A percentile compares a stretch with the other conserved stretches of the same genome.
Evolutionary conservation across 1,140 invertebrate genomes (phyloP).

Genomic region (Solenopsis fugax): DNA sequence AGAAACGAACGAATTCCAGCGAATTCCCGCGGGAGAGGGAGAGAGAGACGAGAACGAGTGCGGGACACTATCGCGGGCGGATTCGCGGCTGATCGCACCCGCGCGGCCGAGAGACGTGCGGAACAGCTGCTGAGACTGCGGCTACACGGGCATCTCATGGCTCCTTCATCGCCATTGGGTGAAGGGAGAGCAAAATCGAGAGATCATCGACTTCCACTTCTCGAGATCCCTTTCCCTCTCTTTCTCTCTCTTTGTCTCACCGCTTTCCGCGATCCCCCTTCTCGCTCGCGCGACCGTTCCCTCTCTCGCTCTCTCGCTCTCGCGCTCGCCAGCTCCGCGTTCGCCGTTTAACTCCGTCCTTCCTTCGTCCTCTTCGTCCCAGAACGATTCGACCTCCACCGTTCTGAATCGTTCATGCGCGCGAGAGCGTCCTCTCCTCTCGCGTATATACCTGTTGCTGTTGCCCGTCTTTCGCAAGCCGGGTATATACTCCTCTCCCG

Average conservation of each 20-base stretch:
- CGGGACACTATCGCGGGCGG: constrained; percentile 33
- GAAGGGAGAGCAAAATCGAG: constrained; percentile 79
- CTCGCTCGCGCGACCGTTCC: constrained; percentile 42
- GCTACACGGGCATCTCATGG: constrained; percentile 71
- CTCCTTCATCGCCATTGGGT: constrained; percentile 76
- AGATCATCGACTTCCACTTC: constrained; percentile 80
- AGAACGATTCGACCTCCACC: constrained; percentile 62
- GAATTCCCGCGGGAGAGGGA: not conserved
- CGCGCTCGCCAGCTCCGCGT: not conserved
- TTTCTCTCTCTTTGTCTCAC: constrained; percentile 46
- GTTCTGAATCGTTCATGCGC: constrained; percentile 69
- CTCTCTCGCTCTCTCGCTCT: constrained; percentile 10
- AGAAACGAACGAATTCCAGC: not conserved
- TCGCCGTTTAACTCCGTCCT: constrained; percentile 58
- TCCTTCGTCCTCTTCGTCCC: constrained; percentile 65
- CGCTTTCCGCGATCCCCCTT: constrained; percentile 18
- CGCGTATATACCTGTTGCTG: constrained; percentile 68
- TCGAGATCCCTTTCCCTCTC: constrained; percentile 59
- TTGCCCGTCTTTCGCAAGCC: constrained; percentile 68
- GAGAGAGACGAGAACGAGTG: not conserved
- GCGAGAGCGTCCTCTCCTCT: constrained; percentile 63
- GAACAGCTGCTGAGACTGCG: constrained; percentile 75
- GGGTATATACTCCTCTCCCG: constrained; percentile 41
- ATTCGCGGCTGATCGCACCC: constrained; percentile 55
- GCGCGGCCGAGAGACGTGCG: constrained; percentile 46